These are phyloP conservation scores for Cyphomyrus plagiostoma DNA, from an alignment of 2,113 vertebrate species.

Conservation along the genomic window DNA sequence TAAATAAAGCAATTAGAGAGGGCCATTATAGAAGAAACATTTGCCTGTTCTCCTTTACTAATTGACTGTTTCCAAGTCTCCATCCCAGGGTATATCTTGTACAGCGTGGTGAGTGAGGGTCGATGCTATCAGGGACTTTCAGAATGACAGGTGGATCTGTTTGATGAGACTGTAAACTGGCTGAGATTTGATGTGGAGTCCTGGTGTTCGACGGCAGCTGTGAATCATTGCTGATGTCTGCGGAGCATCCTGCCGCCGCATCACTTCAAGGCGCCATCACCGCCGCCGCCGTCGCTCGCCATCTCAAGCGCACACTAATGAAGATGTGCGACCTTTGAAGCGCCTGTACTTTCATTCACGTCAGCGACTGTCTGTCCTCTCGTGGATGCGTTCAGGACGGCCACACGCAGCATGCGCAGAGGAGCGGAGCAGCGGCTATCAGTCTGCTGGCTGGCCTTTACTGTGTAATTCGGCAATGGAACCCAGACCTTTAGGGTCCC, in stretches of 20 bases:
- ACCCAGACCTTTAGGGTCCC: neutral
- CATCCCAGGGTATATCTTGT: neutral
- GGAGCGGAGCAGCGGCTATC: neutral
- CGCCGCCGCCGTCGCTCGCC: neutral
- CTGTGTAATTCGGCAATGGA: neutral
- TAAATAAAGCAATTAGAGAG: neutral
- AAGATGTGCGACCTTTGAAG: neutral
- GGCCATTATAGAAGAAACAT: neutral
- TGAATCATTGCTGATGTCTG: neutral
- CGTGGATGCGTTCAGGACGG: neutral
- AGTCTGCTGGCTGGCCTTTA: neutral
- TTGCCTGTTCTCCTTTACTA: neutral
- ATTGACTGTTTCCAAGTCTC: neutral
- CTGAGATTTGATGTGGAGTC: neutral
- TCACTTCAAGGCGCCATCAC: neutral
- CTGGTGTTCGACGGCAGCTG: neutral
- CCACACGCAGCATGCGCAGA: neutral
- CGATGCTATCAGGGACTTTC: slow-evolving; percentile 10
- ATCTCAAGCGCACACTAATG: neutral
- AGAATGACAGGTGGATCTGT: neutral
- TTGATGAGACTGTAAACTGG: neutral
- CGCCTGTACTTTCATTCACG: neutral
- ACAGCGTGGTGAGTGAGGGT: neutral
- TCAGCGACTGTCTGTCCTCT: neutral
- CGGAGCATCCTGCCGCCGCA: neutral